phyloP scores from a whole-genome alignment of 2,797 vertebrate species.

The Chiloscyllium punctatum region DNA sequence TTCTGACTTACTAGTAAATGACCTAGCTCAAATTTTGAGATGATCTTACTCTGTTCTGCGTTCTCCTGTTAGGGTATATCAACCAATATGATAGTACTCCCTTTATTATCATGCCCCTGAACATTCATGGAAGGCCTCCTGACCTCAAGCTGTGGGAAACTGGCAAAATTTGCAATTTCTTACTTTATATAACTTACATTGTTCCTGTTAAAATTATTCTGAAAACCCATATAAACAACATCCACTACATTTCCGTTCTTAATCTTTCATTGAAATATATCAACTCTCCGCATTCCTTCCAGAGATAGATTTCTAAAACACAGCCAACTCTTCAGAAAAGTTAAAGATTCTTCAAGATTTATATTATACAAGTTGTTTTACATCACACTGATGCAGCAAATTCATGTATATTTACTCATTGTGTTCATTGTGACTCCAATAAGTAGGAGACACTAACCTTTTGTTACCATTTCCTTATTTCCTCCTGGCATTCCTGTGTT shows the following conservation, averaged over 20 bases:
- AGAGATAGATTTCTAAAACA: neutral
- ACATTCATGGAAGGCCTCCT: neutral
- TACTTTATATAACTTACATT: neutral
- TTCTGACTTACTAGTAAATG: neutral
- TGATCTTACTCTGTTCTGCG: neutral
- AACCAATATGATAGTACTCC: neutral
- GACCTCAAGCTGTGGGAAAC: neutral
- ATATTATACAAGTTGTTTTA: neutral
- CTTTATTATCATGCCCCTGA: neutral
- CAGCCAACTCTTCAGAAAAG: neutral
- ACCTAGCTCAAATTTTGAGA: neutral
- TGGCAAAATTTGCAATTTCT: neutral
- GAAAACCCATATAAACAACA: neutral
- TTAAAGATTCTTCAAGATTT: neutral
- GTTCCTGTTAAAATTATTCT: no score
- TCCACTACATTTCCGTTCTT: neutral
- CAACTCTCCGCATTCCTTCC: no score
- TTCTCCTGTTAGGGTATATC: neutral
- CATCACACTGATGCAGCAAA: neutral
- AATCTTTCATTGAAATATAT: neutral
- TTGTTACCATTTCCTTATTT: slow-evolving; percentile 11
- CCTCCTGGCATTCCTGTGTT: neutral
- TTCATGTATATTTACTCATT: neutral
- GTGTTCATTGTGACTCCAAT: neutral
- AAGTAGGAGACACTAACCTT: neutral